Evolutionary conservation across 2,113 vertebrate species (phyloP).

Genomic region (Clarias gariepinus): DNA sequence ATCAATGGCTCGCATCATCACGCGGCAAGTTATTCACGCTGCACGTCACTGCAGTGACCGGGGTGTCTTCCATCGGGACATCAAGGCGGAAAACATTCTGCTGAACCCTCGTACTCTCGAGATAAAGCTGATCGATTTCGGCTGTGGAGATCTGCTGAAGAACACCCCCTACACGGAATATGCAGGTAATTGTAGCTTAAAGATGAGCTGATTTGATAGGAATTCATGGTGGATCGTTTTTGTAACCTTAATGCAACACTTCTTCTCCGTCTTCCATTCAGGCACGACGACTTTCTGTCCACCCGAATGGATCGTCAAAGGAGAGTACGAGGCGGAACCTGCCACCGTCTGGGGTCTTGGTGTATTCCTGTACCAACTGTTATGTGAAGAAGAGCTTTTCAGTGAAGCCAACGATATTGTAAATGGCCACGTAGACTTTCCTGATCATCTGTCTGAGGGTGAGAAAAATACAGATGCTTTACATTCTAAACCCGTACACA

Average conservation of each 20-base stretch:
- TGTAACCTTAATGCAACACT: neutral
- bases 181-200: neutral
- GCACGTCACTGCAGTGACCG: constrained; percentile 57
- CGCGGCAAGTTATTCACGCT: constrained; percentile 58
- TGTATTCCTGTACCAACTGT: too few species aligned
- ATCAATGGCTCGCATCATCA: constrained; percentile 39
- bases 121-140: constrained; percentile 68
- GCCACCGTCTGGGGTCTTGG: too few species aligned
- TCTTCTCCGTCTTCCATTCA: neutral
- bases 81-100: constrained; percentile 2
- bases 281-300: neutral
- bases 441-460: too few species aligned
- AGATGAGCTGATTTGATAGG: neutral
- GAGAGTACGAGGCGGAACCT: neutral
- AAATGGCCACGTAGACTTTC: too few species aligned
- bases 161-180: neutral
- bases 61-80: constrained; percentile 59
- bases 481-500: too few species aligned
- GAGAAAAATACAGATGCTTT: too few species aligned
- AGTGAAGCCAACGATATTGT: too few species aligned
- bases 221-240: neutral
- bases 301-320: neutral
- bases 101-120: constrained; percentile 61
- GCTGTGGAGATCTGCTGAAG: constrained; percentile 49
- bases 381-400: too few species aligned